Base-by-base conservation (phyloP, 2,888 invertebrate species). In the Tigriopus californicus region DNA sequence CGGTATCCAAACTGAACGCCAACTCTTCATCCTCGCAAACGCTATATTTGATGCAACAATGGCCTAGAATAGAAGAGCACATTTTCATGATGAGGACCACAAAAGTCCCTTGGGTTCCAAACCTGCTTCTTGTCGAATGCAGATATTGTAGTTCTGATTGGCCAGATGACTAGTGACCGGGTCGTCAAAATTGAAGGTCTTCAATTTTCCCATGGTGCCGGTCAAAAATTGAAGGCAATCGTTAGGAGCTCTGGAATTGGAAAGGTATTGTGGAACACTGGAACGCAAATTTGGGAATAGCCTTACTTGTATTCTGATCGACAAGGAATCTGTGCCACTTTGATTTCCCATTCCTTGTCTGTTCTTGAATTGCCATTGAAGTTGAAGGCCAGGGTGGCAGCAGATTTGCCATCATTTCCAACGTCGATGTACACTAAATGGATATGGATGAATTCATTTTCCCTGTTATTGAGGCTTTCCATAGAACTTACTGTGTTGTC, bases 41-140 rank as follows among this genome's bases (percentile, higher is more conserved):
- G 8, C 33, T 33, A 33, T 33, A 33, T 8, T 33, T 33, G 8
- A 33, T 33, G 8, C 33, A 33, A 33, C 33, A 33, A 33, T 33
- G 33, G 8, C 33, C 33, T 33, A 33, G 33, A 33, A 5, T n/a
- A n/a, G n/a, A n/a, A n/a, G n/a, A n/a, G n/a, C n/a, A n/a, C n/a
- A n/a, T n/a, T n/a, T n/a, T n/a, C n/a, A n/a, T n/a, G n/a, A n/a
- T 33, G 33, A 33, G 33, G 33, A 33, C 33, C n/a, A n/a, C n/a
- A n/a, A n/a, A n/a, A n/a, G 8, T 33, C 33, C 3, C 33, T 33
- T 33, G 4, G 3, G 8, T 33, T 33, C 8, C 33, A 3, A 33
- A 33, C 55, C 55, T 25, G 40, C 55, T 41, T 55, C 55, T 40
- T 55, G 55, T 15, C 55, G 40, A 41, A 55, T 55, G 18, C 55